Percentiles rank a stretch among this genome's conserved stretches.
Conservation (phyloP, 2,113 vertebrate species). For the Nettapus auritus region DNA sequence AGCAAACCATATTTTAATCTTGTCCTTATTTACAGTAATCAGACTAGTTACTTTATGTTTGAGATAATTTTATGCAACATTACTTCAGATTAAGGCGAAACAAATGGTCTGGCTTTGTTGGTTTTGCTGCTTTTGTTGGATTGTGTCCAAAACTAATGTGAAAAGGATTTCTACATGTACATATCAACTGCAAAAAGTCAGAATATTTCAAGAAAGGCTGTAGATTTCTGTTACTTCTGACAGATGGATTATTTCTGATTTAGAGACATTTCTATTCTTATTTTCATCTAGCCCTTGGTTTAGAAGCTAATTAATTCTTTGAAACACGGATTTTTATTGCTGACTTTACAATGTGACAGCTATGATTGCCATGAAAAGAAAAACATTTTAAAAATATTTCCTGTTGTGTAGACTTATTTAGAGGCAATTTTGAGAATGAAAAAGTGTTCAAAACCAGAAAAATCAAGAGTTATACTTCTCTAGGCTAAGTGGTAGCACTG, state of each 20-base stretch:
- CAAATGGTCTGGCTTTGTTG: not conserved
- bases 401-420: not conserved
- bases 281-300: not conserved
- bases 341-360: not conserved
- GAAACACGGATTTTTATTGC: not conserved
- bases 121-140: not conserved
- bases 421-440: not conserved
- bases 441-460: not conserved
- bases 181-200: not conserved
- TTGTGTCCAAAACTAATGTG: not conserved
- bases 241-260: not conserved
- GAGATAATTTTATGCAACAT: not conserved
- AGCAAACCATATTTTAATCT: not conserved
- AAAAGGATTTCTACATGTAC: not conserved
- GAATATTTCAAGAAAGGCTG: not conserved
- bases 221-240: not conserved
- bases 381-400: not conserved
- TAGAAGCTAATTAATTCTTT: not conserved
- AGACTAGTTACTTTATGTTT: not conserved
- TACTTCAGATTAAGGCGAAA: not conserved
- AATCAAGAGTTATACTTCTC: not conserved
- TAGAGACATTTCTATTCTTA: not conserved
- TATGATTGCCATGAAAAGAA: not conserved
- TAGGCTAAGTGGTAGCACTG: not conserved
- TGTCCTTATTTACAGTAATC: not conserved